These are phyloP conservation scores for Lagenorhynchus albirostris DNA, from an alignment of 2,113 vertebrate species.

Conservation along the genomic window DNA sequence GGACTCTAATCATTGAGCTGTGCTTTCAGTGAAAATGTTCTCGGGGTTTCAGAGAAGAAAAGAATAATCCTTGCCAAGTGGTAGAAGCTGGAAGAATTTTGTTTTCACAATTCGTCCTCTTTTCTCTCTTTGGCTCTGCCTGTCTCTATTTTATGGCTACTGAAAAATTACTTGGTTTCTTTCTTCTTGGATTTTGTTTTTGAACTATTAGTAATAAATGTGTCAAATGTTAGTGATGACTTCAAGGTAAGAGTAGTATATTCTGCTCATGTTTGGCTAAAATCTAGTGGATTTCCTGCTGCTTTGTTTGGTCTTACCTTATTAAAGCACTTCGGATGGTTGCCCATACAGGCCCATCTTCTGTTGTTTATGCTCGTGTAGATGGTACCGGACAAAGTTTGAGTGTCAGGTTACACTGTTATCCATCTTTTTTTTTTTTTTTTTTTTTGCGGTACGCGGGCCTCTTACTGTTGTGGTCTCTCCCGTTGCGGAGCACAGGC, in stretches of 20 bases:
- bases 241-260: neutral
- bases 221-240: neutral
- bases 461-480: too few species aligned
- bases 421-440: neutral
- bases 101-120: neutral
- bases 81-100: neutral
- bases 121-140: neutral
- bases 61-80: neutral
- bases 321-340: neutral
- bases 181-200: slow-evolving; percentile 5
- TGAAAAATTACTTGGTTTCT: neutral
- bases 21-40: neutral
- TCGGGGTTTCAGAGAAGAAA: neutral
- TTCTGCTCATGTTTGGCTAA: neutral
- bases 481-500: too few species aligned
- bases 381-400: neutral
- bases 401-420: neutral
- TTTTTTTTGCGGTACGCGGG: too few species aligned
- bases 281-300: neutral
- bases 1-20: neutral
- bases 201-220: neutral
- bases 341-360: neutral
- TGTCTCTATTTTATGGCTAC: neutral
- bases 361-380: neutral
- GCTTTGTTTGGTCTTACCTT: neutral